These are phyloP conservation scores for Stratiomys singularior DNA, from an alignment of 2,888 invertebrate species.

Conservation along the genomic window DNA sequence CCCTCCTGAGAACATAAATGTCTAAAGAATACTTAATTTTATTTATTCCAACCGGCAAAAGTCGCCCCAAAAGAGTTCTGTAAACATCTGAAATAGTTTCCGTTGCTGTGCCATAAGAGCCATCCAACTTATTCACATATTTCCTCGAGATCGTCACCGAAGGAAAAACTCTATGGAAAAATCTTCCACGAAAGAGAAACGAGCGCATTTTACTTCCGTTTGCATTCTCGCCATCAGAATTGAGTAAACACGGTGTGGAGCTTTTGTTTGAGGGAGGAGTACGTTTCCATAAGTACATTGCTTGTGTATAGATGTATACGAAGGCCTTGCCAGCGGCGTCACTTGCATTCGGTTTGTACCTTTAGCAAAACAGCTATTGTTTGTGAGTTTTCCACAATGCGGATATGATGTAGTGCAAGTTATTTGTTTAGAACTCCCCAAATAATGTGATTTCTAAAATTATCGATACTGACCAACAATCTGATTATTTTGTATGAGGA, in stretches of 20 bases:
- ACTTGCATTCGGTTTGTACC: neutral
- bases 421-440: too few relatives aligned
- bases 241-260: conserved; percentile 35
- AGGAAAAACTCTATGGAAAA: conserved; percentile 29
- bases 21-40: conserved; percentile 31
- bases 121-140: conserved; percentile 43
- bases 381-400: too few relatives aligned
- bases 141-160: conserved; percentile 37
- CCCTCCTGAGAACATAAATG: neutral
- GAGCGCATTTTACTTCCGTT: conserved; percentile 39
- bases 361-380: too few relatives aligned
- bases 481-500: too few relatives aligned
- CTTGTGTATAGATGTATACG: neutral
- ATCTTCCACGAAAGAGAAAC: conserved; percentile 24
- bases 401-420: too few relatives aligned
- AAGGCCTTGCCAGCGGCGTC: conserved; percentile 1
- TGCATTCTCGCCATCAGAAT: conserved; percentile 29
- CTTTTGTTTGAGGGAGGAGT: conserved; percentile 5
- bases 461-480: too few relatives aligned
- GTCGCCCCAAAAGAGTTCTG: conserved; percentile 41
- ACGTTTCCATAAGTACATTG: neutral
- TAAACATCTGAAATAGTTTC: conserved; percentile 47
- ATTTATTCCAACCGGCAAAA: conserved; percentile 36
- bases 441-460: too few relatives aligned
- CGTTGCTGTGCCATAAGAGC: conserved; percentile 36